These are phyloP conservation scores for Anastatus disparis DNA, from an alignment of 1,140 invertebrate genomes.

Conservation along the genomic window DNA sequence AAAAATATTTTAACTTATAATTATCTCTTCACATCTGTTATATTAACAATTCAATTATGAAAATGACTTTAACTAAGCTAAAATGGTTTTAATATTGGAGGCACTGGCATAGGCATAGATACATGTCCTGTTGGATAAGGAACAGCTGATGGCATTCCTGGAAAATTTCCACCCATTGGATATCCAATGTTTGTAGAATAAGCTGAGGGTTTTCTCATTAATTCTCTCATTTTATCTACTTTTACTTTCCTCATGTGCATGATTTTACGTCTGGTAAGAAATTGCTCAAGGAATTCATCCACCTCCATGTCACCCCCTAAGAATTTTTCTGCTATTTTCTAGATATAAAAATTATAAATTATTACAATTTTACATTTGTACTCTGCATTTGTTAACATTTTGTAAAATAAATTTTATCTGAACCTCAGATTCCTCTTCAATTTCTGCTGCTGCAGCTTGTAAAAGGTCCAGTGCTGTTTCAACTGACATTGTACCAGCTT, in stretches of 20 bases:
- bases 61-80: conserved; percentile 42
- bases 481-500: conserved; percentile 76
- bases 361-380: conserved; percentile 17
- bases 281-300: conserved; percentile 83
- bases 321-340: conserved; percentile 79
- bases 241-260: conserved; percentile 87
- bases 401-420: not conserved
- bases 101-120: conserved; percentile 70
- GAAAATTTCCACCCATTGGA: conserved; percentile 54
- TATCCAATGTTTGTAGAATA: conserved; percentile 56
- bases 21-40: not conserved
- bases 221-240: conserved; percentile 86
- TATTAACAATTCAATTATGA: not conserved
- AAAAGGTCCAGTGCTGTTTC: conserved; percentile 86
- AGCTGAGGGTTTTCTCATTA: conserved; percentile 68
- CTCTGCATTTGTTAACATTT: no score
- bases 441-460: conserved; percentile 85
- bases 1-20: not conserved
- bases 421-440: conserved; percentile 88
- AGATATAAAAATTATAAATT: conserved; percentile 22
- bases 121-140: conserved; percentile 69
- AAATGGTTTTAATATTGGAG: conserved; percentile 52
- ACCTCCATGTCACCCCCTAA: conserved; percentile 77
- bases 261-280: conserved; percentile 76
- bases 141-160: conserved; percentile 55